Conservation (phyloP, 2,888 invertebrate genomes). For the Synergus japonicus region DNA sequence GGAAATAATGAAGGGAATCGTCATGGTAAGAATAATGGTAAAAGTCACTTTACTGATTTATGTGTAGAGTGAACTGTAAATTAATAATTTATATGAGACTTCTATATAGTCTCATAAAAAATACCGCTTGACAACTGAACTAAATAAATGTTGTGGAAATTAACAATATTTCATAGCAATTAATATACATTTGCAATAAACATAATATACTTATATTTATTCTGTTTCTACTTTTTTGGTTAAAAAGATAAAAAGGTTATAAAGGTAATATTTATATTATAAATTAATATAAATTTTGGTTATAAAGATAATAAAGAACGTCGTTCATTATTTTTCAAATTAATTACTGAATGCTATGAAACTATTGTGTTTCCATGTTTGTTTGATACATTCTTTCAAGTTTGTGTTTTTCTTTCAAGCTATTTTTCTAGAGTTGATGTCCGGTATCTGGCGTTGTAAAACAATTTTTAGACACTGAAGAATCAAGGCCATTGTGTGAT, state of each 20-base stretch:
- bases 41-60: conserved; percentile 51
- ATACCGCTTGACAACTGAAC: conserved; percentile 57
- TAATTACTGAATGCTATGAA: not conserved
- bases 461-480: not conserved
- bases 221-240: conserved; percentile 43
- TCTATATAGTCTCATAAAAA: conserved; percentile 51
- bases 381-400: not conserved
- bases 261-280: too few relatives aligned
- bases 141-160: conserved; percentile 43
- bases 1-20: conserved; percentile 53
- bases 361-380: not conserved
- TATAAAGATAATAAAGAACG: conserved; percentile 49
- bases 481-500: conserved; percentile 45
- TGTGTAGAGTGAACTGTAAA: conserved; percentile 63
- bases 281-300: conserved; percentile 29
- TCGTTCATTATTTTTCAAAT: conserved; percentile 11
- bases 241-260: conserved; percentile 42
- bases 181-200: conserved; percentile 22
- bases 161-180: conserved; percentile 3
- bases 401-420: conserved; percentile 5
- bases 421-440: not conserved
- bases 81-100: conserved; percentile 54
- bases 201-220: conserved; percentile 35
- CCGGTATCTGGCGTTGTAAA: not conserved
- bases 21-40: conserved; percentile 57